These are phyloP conservation scores for Argyresthia goedartella DNA, from an alignment of 2,888 invertebrate species.

Conservation along the genomic window DNA sequence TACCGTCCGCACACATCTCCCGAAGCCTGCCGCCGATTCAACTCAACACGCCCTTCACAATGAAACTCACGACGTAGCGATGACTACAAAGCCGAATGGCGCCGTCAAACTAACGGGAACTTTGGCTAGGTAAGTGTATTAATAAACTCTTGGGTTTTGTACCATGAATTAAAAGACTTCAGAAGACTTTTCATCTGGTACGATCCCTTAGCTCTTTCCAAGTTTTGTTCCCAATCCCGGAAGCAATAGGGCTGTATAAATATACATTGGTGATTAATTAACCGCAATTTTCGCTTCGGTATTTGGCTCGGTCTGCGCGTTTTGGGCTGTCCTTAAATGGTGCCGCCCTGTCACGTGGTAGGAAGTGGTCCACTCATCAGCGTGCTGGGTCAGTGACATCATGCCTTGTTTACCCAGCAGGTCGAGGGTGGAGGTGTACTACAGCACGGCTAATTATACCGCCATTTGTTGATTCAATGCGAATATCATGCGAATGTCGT, in stretches of 20 bases:
- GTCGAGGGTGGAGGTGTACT: slow-evolving; percentile 39
- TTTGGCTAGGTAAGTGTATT: slow-evolving; percentile 43
- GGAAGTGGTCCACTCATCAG: slow-evolving; percentile 19
- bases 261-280: too few species aligned
- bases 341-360: slow-evolving; percentile 9
- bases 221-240: neutral
- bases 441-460: slow-evolving; percentile 40
- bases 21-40: slow-evolving; percentile 14
- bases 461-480: slow-evolving; percentile 35
- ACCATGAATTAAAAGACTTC: too few species aligned
- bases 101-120: slow-evolving; percentile 44
- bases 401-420: slow-evolving; percentile 51
- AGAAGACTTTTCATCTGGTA: neutral
- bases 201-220: neutral
- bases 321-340: neutral
- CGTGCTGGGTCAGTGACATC: slow-evolving; percentile 55
- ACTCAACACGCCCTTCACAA: slow-evolving; percentile 22
- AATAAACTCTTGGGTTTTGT: too few species aligned
- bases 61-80: slow-evolving; percentile 25
- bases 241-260: too few species aligned
- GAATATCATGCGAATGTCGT: neutral
- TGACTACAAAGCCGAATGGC: slow-evolving; percentile 30
- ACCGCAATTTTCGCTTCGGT: neutral
- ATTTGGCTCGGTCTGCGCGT: neutral
- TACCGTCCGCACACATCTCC: slow-evolving; percentile 33